Evolutionary conservation across 2,888 invertebrate genomes (phyloP).

Genomic region (Lasioglossum morio): DNA sequence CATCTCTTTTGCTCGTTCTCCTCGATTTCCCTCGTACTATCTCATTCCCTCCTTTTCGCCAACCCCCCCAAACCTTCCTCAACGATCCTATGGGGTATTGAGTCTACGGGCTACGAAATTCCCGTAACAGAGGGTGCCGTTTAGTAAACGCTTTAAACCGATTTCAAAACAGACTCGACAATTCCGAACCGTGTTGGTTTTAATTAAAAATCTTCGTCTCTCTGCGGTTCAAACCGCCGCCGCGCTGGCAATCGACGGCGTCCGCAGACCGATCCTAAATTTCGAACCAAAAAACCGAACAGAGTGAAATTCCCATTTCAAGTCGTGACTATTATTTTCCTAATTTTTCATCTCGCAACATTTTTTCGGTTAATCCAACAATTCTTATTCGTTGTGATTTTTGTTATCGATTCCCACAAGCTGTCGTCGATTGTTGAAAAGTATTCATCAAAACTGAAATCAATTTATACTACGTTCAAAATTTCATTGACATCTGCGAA

Average conservation of each 20-base stretch:
- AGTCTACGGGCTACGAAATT: slow-evolving; percentile 71
- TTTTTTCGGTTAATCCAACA: neutral
- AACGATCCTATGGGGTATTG: slow-evolving; percentile 66
- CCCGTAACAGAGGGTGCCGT: slow-evolving; percentile 69
- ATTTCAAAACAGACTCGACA: slow-evolving; percentile 42
- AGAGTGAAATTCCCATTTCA: neutral
- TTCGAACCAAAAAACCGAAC: neutral
- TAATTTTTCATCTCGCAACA: neutral
- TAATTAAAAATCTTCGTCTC: slow-evolving; percentile 17
- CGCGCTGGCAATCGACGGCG: neutral
- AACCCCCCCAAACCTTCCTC: slow-evolving; percentile 22
- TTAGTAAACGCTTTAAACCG: slow-evolving; percentile 69
- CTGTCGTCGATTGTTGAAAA: neutral
- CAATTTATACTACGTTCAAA: neutral
- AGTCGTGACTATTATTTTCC: neutral
- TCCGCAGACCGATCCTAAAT: neutral
- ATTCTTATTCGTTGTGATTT: neutral
- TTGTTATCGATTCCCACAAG: neutral
- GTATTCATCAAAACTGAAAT: neutral
- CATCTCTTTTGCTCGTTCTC: slow-evolving; percentile 54
- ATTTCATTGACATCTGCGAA: neutral
- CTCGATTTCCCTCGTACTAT: slow-evolving; percentile 34
- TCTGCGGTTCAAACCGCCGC: neutral
- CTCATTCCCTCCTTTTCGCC: slow-evolving; percentile 50
- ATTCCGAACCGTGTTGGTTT: slow-evolving; percentile 4